Base-by-base conservation (phyloP, 2,113 vertebrate genomes). In the Halichoerus grypus region DNA sequence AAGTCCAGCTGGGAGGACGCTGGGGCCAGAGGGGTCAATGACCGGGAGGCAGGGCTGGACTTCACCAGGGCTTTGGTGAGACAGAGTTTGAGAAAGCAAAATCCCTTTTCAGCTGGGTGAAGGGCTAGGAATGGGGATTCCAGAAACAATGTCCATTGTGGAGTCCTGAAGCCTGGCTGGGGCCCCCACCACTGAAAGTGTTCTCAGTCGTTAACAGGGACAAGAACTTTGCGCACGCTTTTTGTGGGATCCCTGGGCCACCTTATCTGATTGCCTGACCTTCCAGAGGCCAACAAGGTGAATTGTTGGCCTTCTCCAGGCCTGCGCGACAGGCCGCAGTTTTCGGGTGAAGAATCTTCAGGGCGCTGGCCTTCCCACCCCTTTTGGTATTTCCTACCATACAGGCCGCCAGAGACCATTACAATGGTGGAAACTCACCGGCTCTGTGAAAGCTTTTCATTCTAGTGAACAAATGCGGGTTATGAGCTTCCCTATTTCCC, bases 401-500 rank as follows among this genome's bases (percentile, higher is more conserved):
- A 39, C 55, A 36, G 0, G 1, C 39, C 10, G n/a, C 93, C 63
- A 28, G 77, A 69, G 86, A 49, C 4, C 0, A 76, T 86, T 22
- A 84, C 55, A 65, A 15, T 0, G 67, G 42, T 80, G n/a, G 26
- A 81, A 95, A 55, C 55, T 72, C 69, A 86, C 96, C 28, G 97
- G 61, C 33, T 22, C 19, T 26, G 1, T 7, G 65, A 42, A 42
- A 82, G 33, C 67, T 96, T 85, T 94, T 67, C 88, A 81, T 96
- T 91, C 65, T 36, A 22, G n/a, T 81, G 69, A 63, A 79, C 91
- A 95, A 77, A 88, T 74, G 81, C 0, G 36, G 76, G 51, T 67
- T 93, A 67, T 80, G 82, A 88, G 77, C 77, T 97, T 93, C 77
- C 80, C 39, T 36, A 24, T 94, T 95, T 51, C 22, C 55, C 51